A percentile compares a stretch with the other conserved stretches of the same genome.
Conservation (phyloP, 2,113 vertebrate species). For the Cyprichromis sp. region DNA sequence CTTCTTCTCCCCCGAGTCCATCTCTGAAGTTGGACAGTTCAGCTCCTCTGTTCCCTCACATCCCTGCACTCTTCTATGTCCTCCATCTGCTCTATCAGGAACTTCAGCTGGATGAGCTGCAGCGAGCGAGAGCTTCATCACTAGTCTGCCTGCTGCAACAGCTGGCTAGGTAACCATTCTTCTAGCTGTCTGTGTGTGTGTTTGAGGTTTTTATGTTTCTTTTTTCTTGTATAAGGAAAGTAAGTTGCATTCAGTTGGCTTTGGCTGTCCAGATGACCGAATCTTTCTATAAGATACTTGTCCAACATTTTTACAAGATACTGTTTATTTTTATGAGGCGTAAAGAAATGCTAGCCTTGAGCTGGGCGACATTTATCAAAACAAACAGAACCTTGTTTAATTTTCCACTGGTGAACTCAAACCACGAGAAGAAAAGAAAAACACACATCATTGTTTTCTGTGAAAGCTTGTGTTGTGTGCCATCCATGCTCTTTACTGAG, state of each 20-base stretch:
- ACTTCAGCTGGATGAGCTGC: constrained; percentile 87
- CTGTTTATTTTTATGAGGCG: not conserved
- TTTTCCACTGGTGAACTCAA: not conserved
- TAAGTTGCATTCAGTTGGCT: not conserved
- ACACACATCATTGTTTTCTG: not conserved
- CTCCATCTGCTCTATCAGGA: constrained; percentile 95
- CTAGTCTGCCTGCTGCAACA: constrained; percentile 89
- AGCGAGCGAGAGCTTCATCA: constrained; percentile 80
- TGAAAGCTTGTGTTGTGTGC: not conserved
- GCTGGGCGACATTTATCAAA: not conserved
- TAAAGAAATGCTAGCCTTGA: not conserved
- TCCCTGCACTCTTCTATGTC: constrained; percentile 90
- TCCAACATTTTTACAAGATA: not conserved
- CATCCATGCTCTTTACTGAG: constrained; percentile 7
- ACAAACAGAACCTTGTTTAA: not conserved
- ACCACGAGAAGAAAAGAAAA: not conserved
- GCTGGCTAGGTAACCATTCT: constrained; percentile 80
- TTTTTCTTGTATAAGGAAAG: not conserved
- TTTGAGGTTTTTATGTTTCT: not conserved
- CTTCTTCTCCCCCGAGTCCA: constrained; percentile 43
- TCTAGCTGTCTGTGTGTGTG: not conserved
- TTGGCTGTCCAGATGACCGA: not conserved
- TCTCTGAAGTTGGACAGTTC: constrained; percentile 80
- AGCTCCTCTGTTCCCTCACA: constrained; percentile 85
- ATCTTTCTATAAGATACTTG: not conserved